Evolutionary conservation across 2,888 invertebrate genomes (phyloP).

Genomic region (Serrognathus titanus): DNA sequence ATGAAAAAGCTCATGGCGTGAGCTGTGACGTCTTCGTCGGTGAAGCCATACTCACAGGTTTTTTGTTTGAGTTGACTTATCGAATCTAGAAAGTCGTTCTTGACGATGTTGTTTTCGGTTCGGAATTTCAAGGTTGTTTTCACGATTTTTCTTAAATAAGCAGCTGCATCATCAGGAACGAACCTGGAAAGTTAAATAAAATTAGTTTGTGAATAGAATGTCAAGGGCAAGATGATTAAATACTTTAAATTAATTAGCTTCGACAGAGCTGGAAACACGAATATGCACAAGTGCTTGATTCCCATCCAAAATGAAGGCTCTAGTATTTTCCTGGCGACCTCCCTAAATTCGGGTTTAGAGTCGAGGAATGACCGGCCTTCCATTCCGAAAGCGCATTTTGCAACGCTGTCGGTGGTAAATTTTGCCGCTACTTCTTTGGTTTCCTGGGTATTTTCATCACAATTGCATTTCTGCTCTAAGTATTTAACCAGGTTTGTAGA

Average conservation of each 20-base stretch:
- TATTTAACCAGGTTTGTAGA: conserved; percentile 46
- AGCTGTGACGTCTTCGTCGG: conserved; percentile 37
- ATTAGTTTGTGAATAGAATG: not conserved
- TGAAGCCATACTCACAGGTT: conserved; percentile 22
- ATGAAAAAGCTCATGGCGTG: conserved; percentile 47
- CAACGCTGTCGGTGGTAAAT: conserved; percentile 48
- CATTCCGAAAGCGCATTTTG: conserved; percentile 48
- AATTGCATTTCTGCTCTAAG: conserved; percentile 32
- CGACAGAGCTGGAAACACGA: conserved; percentile 34
- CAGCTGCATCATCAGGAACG: conserved; percentile 27
- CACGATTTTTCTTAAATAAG: conserved; percentile 41
- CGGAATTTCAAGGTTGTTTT: conserved; percentile 42
- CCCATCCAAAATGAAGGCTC: conserved; percentile 28
- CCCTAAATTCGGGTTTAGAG: conserved; percentile 31
- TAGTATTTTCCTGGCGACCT: conserved; percentile 37
- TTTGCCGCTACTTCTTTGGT: conserved; percentile 45
- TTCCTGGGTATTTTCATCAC: conserved; percentile 42
- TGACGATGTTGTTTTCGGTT: conserved; percentile 40
- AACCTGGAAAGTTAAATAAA: conserved; percentile 22
- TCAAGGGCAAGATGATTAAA: not conserved
- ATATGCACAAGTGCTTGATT: conserved; percentile 26
- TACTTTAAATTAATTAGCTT: conserved; percentile 25
- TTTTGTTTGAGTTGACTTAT: conserved; percentile 38
- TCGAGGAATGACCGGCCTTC: conserved; percentile 43
- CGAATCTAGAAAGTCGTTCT: conserved; percentile 48